A percentile compares a stretch with the other conserved stretches of the same genome.
These are phyloP conservation scores for Polyommatus iphigenia DNA, from an alignment of 2,888 invertebrate species.

Conservation along the genomic window DNA sequence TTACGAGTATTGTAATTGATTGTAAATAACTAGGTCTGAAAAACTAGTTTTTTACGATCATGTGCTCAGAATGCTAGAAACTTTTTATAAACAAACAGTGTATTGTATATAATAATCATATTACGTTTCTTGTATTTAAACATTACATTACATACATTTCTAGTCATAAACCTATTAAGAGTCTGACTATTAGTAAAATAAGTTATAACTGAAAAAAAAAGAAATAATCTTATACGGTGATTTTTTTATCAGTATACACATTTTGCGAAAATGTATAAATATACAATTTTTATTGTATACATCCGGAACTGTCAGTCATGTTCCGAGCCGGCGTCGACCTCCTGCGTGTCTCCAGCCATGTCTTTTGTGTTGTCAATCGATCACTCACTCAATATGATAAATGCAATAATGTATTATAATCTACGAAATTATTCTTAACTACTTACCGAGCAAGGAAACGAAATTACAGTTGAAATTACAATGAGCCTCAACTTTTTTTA, in stretches of 20 bases:
- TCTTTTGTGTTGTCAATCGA: constrained; percentile 16
- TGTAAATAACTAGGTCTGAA: background rate
- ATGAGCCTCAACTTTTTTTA: background rate
- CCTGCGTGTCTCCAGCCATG: background rate
- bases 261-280: background rate
- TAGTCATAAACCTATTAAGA: too few relatives aligned
- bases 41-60: constrained; percentile 26
- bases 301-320: background rate
- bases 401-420: background rate
- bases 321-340: background rate
- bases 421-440: background rate
- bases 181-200: too few relatives aligned
- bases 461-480: background rate
- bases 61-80: background rate
- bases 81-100: background rate
- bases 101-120: background rate
- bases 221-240: too few relatives aligned
- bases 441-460: background rate
- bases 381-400: constrained; percentile 5
- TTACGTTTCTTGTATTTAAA: background rate
- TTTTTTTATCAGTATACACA: too few relatives aligned
- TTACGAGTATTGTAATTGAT: background rate
- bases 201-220: too few relatives aligned
- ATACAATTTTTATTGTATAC: background rate
- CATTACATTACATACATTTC: background rate